phyloP scores from a whole-genome alignment of 2,888 invertebrate species.

The Papilio protenor region DNA sequence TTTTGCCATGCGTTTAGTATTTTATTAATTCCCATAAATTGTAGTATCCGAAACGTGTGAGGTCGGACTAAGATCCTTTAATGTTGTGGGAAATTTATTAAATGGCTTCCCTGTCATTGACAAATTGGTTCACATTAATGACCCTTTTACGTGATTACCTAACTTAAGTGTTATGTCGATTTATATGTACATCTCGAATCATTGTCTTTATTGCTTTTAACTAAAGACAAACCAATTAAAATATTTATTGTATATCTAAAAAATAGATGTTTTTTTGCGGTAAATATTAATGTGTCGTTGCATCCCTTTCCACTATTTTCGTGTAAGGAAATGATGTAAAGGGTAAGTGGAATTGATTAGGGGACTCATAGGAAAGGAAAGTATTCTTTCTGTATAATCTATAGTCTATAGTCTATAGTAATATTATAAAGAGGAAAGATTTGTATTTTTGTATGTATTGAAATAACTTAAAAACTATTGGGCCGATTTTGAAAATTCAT shows the following conservation, averaged over 20 bases:
- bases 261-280: not conserved
- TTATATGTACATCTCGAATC: conserved; percentile 6
- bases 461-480: no score
- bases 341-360: not conserved
- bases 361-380: not conserved
- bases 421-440: no score
- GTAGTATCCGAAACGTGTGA: conserved; percentile 24
- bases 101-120: conserved; percentile 40
- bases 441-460: no score
- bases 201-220: not conserved
- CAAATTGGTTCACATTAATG: conserved; percentile 43
- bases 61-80: conserved; percentile 37
- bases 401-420: no score
- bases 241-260: not conserved
- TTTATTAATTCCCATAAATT: conserved; percentile 20
- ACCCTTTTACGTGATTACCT: conserved; percentile 41
- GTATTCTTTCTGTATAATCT: not conserved
- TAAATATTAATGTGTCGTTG: not conserved
- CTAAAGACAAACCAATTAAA: not conserved
- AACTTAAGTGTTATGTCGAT: conserved; percentile 36
- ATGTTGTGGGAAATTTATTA: conserved; percentile 42
- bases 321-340: not conserved
- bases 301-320: no score
- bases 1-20: not conserved
- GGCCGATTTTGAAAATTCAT: no score